These are phyloP conservation scores for Notothenia coriiceps DNA, from an alignment of 2,113 vertebrate species.

Conservation along the genomic window DNA sequence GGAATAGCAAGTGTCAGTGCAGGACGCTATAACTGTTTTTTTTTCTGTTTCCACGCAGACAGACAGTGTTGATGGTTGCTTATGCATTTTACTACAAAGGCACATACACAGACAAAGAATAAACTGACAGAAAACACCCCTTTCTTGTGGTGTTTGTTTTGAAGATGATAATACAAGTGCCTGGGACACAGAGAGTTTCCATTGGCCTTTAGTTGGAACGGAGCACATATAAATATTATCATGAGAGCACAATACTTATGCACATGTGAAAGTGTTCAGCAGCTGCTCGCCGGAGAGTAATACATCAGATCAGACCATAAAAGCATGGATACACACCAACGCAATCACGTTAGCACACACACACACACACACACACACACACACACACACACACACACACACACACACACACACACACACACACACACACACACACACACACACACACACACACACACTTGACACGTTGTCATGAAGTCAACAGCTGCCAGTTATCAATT, in stretches of 20 bases:
- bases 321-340: slow-evolving; percentile 1
- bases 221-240: slow-evolving; percentile 62
- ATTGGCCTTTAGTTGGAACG: slow-evolving; percentile 22
- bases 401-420: slow-evolving; percentile 1
- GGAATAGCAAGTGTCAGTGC: slow-evolving; percentile 1
- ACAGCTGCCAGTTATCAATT: slow-evolving; percentile 72
- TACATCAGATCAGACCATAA: slow-evolving; percentile 35
- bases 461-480: slow-evolving; percentile 74
- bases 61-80: slow-evolving; percentile 23
- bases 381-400: too few species aligned
- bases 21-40: background rate
- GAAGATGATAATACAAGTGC: slow-evolving; percentile 1
- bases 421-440: slow-evolving; percentile 2
- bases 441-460: slow-evolving; percentile 38
- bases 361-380: too few species aligned
- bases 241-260: slow-evolving; percentile 37
- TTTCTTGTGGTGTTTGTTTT: slow-evolving; percentile 32
- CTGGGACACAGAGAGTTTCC: slow-evolving; percentile 42
- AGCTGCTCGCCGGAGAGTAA: slow-evolving; percentile 49
- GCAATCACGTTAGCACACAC: background rate
- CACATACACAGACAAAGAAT: slow-evolving; percentile 27
- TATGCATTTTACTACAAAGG: background rate
- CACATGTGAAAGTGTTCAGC: slow-evolving; percentile 58
- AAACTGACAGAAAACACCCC: slow-evolving; percentile 9
- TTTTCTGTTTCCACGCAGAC: background rate